Conservation (phyloP, 2,797 vertebrate species). For the Sarcoramphus papa region DNA sequence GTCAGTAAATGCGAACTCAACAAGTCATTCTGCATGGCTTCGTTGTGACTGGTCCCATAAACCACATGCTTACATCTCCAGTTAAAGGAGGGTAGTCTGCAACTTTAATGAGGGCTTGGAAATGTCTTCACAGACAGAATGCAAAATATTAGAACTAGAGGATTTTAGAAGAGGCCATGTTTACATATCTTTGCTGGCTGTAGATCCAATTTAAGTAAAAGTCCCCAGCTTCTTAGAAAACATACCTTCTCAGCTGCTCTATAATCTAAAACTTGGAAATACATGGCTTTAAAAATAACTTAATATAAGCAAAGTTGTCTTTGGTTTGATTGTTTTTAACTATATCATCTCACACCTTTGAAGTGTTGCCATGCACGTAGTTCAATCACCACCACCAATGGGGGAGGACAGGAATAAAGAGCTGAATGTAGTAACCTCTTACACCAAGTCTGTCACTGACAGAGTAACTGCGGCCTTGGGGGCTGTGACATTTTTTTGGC, state of each 20-base stretch:
- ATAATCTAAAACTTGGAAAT: not conserved
- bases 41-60: not conserved
- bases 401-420: not conserved
- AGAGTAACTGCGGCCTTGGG: not conserved
- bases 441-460: not conserved
- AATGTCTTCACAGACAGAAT: not conserved
- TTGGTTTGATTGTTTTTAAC: not conserved
- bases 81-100: not conserved
- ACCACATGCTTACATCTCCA: accelerated
- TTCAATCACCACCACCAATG: accelerated
- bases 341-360: not conserved
- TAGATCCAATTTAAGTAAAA: not conserved
- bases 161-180: not conserved
- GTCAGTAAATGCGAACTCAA: not conserved
- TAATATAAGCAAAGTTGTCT: not conserved
- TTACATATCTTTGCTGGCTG: not conserved
- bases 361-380: not conserved
- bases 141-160: not conserved
- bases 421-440: not conserved
- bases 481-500: not conserved
- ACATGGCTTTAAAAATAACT: not conserved
- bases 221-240: not conserved
- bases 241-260: not conserved
- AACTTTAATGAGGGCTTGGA: not conserved
- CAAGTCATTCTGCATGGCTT: not conserved